Conservation (phyloP, 2,888 invertebrate genomes). For the Caradrina clavipalpis region DNA sequence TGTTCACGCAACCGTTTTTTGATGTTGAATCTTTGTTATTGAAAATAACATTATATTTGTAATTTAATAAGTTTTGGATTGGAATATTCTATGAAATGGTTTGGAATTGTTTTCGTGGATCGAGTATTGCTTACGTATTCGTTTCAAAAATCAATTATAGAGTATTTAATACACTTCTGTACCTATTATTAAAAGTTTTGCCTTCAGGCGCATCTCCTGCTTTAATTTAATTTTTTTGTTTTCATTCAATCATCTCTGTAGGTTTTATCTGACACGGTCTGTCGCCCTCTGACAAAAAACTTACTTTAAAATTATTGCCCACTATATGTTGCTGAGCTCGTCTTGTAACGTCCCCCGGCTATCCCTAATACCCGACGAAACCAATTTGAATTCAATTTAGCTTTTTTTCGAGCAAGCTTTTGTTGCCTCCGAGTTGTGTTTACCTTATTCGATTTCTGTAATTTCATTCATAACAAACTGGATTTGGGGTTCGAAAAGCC, state of each 20-base stretch:
- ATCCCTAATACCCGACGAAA: conserved; percentile 90
- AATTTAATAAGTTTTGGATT: neutral
- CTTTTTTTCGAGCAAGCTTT: conserved; percentile 90
- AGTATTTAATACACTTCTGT: neutral
- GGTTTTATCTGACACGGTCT: conserved; percentile 78
- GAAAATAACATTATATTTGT: neutral
- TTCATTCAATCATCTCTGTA: conserved; percentile 80
- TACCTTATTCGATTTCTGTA: conserved; percentile 91
- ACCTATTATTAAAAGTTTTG: conserved; percentile 7
- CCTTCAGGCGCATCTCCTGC: conserved; percentile 1
- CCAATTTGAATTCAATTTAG: conserved; percentile 91
- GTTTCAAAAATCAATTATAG: conserved; percentile 9
- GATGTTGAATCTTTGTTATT: neutral
- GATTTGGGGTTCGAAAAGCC: conserved; percentile 90
- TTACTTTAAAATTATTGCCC: conserved; percentile 87
- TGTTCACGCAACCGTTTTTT: conserved; percentile 56
- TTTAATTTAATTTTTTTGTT: conserved; percentile 67
- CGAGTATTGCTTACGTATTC: neutral
- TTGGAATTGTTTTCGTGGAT: neutral
- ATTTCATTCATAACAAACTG: conserved; percentile 91
- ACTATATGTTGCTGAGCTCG: conserved; percentile 79
- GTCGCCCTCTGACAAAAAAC: conserved; percentile 86
- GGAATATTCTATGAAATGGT: neutral
- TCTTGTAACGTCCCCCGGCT: conserved; percentile 88
- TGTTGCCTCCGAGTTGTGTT: conserved; percentile 91